Percentiles rank a stretch among this genome's conserved stretches.
Evolutionary conservation across 2,797 vertebrate species (phyloP).

Genomic region (Limnodromus scolopaceus): DNA sequence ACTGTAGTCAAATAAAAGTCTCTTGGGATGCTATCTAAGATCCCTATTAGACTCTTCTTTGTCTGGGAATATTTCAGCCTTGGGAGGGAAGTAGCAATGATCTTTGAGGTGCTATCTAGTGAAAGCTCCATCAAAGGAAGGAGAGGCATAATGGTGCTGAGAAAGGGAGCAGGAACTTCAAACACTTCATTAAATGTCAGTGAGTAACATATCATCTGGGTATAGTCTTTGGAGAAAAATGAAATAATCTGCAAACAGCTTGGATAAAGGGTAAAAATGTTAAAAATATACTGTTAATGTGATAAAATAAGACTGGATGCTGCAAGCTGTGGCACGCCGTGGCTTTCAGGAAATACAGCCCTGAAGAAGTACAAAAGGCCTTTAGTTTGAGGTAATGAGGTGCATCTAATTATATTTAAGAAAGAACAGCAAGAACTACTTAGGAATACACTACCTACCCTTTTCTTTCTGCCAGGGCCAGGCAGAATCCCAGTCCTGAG

Average conservation of each 20-base stretch:
- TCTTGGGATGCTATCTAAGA: not conserved
- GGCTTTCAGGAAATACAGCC: slow-evolving; percentile 73
- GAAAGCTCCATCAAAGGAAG: not conserved
- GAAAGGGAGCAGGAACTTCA: not conserved
- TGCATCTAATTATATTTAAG: slow-evolving; percentile 82
- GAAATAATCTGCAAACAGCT: slow-evolving; percentile 64
- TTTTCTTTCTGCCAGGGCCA: slow-evolving; percentile 38
- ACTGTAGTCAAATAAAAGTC: not conserved
- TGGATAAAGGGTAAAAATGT: slow-evolving; percentile 32
- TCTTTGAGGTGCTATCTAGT: not conserved
- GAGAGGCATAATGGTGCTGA: not conserved
- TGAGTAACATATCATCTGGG: not conserved
- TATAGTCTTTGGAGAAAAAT: slow-evolving; percentile 17
- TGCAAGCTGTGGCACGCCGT: slow-evolving; percentile 24
- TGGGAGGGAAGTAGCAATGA: not conserved
- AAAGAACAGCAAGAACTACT: slow-evolving; percentile 77
- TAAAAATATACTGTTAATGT: slow-evolving; percentile 47
- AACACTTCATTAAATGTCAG: not conserved
- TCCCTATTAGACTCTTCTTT: not conserved
- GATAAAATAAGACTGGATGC: slow-evolving; percentile 44
- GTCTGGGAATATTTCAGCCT: slow-evolving; percentile 42
- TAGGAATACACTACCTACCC: slow-evolving; percentile 64
- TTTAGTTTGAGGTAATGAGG: slow-evolving; percentile 82
- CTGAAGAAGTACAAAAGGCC: slow-evolving; percentile 77
- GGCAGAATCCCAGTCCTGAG: slow-evolving; percentile 62